Percentiles rank a stretch among this genome's conserved stretches.
These are phyloP conservation scores for Excalfactoria chinensis DNA, from an alignment of 2,113 vertebrate species.

Conservation along the genomic window DNA sequence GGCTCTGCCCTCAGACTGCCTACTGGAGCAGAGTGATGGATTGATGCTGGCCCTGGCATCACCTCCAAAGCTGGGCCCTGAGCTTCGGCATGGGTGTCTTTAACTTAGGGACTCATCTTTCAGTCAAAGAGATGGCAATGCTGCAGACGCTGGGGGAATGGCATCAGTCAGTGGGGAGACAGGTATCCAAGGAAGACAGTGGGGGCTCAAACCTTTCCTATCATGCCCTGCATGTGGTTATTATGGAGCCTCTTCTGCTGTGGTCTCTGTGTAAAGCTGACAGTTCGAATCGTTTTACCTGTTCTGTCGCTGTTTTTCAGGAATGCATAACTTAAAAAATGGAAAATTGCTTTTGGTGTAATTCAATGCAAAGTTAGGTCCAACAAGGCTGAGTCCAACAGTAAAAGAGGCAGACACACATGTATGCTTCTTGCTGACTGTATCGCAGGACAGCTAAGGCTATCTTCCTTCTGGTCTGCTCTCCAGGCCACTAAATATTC, in stretches of 20 bases:
- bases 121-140: not conserved
- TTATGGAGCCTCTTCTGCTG: not conserved
- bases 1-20: not conserved
- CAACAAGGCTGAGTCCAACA: not conserved
- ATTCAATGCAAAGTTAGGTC: not conserved
- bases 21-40: not conserved
- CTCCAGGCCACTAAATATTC: not conserved
- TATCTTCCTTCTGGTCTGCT: not conserved
- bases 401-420: not conserved
- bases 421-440: not conserved
- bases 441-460: not conserved
- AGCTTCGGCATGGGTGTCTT: slow-evolving; percentile 2
- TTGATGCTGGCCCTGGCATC: not conserved
- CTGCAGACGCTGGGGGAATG: not conserved
- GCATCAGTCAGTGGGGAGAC: not conserved
- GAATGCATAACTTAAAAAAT: not conserved
- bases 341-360: not conserved
- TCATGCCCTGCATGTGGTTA: not conserved
- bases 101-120: slow-evolving; percentile 38
- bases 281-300: not conserved
- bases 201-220: not conserved
- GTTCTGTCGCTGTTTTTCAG: not conserved
- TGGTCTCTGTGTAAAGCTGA: not conserved
- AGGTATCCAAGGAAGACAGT: not conserved
- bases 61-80: slow-evolving; percentile 34